phyloP scores from a whole-genome alignment of 53 echinoderm and acorn worm species.

The Luidia sarsii region DNA sequence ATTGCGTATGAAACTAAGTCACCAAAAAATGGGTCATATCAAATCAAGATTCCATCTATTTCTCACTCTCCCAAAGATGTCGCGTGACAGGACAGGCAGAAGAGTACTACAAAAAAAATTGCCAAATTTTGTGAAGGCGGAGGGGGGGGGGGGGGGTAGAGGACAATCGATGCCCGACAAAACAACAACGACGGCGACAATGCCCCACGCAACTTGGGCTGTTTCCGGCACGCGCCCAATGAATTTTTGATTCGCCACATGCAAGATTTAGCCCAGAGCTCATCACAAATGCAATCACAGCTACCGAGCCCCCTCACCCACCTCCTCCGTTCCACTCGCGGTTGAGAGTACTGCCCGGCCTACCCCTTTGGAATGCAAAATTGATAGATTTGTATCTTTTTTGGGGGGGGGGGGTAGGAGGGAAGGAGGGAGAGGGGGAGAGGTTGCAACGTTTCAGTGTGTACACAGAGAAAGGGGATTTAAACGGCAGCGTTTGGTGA shows the following conservation, averaged over 20 bases:
- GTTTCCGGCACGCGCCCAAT: conserved; percentile 23
- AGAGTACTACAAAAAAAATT: no score
- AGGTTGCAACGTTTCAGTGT: no score
- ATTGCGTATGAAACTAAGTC: no score
- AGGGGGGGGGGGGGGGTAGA: no score
- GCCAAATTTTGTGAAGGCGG: no score
- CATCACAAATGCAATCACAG: conserved; percentile 49
- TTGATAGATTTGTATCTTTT: neutral
- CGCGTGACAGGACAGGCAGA: neutral
- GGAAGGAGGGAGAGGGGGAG: no score
- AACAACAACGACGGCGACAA: neutral
- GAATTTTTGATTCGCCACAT: conserved; percentile 40
- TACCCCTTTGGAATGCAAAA: conserved; percentile 1
- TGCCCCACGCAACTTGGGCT: neutral
- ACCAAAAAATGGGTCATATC: no score
- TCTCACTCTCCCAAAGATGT: no score
- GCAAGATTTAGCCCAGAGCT: conserved; percentile 31
- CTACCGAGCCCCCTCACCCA: neutral
- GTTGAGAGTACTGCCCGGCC: neutral
- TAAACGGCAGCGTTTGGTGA: no score
- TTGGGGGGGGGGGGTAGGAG: neutral
- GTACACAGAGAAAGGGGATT: no score
- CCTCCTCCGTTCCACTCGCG: neutral
- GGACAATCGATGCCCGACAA: no score
- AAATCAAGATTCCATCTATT: no score